These are phyloP conservation scores for Okamejei kenojei DNA, from an alignment of 2,797 vertebrate genomes.

Conservation along the genomic window DNA sequence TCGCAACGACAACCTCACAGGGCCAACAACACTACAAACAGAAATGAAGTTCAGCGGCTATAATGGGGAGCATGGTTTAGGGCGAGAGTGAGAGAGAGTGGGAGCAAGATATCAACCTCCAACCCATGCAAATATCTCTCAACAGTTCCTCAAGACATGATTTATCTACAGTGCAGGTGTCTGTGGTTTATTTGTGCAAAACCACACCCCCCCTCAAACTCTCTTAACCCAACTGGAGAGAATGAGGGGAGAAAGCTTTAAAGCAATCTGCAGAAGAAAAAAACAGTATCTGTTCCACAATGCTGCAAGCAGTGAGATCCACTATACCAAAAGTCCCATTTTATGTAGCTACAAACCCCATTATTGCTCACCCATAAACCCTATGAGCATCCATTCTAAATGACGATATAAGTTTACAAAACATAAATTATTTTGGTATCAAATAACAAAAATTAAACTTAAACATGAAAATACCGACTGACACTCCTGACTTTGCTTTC, in stretches of 20 bases:
- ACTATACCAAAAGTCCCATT: neutral
- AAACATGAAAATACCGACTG: neutral
- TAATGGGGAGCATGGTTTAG: neutral
- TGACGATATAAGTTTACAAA: neutral
- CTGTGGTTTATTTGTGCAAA: too few relatives aligned
- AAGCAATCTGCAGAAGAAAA: neutral
- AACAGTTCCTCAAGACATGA: neutral
- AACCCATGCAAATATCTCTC: neutral
- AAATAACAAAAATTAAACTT: neutral
- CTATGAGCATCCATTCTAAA: neutral
- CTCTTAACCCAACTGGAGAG: neutral
- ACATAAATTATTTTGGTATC: neutral
- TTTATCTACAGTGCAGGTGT: neutral
- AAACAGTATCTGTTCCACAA: neutral
- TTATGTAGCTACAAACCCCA: too few relatives aligned
- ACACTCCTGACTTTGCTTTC: neutral
- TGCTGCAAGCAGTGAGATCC: neutral
- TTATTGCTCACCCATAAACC: neutral
- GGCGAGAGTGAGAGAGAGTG: neutral
- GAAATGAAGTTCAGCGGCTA: neutral
- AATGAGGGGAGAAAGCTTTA: neutral
- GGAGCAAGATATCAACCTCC: neutral
- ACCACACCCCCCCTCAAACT: too few relatives aligned
- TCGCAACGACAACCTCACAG: neutral
- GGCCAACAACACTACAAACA: neutral